Conservation (phyloP, 1,140 invertebrate genomes). For the Laupala kohalensis region DNA sequence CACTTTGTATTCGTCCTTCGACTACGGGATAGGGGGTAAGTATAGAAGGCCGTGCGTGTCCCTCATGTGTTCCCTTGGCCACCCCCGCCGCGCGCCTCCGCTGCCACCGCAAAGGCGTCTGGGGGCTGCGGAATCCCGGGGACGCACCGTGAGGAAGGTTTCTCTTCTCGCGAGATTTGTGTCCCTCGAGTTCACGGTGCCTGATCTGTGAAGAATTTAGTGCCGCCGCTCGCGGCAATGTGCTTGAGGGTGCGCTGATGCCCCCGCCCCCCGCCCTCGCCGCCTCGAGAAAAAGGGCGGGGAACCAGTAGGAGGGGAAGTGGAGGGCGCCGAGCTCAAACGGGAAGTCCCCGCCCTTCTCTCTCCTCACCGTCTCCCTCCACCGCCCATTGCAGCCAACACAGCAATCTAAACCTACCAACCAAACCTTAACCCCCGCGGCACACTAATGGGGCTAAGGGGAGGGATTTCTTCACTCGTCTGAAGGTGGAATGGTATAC, state of each 20-base stretch:
- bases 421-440: background rate
- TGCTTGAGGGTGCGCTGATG: background rate
- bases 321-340: too few relatives aligned
- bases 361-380: too few relatives aligned
- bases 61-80: background rate
- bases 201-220: constrained; percentile 17
- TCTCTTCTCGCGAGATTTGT: constrained; percentile 14
- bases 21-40: background rate
- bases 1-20: too few relatives aligned
- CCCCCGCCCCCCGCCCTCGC: too few relatives aligned
- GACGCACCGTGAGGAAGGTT: background rate
- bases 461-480: constrained; percentile 14
- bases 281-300: too few relatives aligned
- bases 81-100: background rate
- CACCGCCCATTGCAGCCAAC: background rate
- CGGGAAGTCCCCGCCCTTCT: background rate
- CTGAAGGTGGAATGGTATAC: constrained; percentile 11
- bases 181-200: constrained; percentile 15
- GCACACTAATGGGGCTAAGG: constrained; percentile 10
- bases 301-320: too few relatives aligned
- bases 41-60: constrained; percentile 1
- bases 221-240: constrained; percentile 3
- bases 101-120: background rate
- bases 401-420: constrained; percentile 12
- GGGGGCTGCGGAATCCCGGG: background rate